These are phyloP conservation scores for Nasonia vitripennis DNA, from an alignment of 1,140 invertebrate genomes.

Conservation along the genomic window DNA sequence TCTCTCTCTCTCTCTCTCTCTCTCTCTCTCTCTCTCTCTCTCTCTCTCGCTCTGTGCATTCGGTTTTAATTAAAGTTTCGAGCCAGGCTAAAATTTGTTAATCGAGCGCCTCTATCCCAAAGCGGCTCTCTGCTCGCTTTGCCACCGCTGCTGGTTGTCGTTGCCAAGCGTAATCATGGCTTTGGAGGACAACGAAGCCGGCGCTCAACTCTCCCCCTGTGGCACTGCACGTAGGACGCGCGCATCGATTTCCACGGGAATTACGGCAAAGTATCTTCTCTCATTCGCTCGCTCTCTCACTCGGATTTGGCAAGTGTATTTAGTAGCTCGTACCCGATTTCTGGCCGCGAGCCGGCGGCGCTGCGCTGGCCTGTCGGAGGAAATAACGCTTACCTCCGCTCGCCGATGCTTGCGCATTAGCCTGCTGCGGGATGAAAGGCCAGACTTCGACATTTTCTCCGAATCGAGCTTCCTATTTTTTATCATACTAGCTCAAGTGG, in stretches of 20 bases:
- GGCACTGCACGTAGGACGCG: not conserved
- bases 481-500: not conserved
- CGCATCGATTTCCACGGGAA: slow-evolving; percentile 44
- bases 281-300: not conserved
- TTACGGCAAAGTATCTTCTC: slow-evolving; percentile 23
- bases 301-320: slow-evolving; percentile 28
- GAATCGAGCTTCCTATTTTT: not conserved
- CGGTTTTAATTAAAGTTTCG: slow-evolving; percentile 52
- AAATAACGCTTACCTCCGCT: not conserved
- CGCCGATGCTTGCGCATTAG: not conserved
- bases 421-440: not conserved
- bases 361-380: not conserved
- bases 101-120: slow-evolving; percentile 39
- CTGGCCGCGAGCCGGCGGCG: not conserved
- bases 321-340: slow-evolving; percentile 8
- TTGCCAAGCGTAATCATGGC: slow-evolving; percentile 51
- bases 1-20: not conserved
- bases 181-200: slow-evolving; percentile 29
- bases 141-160: not conserved
- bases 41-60: not conserved
- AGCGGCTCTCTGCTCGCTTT: slow-evolving; percentile 5
- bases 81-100: slow-evolving; percentile 45
- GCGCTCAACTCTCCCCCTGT: not conserved
- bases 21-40: not conserved
- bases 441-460: not conserved